phyloP scores from a whole-genome alignment of 2,797 vertebrate species.

The Loris lydekkerianus region DNA sequence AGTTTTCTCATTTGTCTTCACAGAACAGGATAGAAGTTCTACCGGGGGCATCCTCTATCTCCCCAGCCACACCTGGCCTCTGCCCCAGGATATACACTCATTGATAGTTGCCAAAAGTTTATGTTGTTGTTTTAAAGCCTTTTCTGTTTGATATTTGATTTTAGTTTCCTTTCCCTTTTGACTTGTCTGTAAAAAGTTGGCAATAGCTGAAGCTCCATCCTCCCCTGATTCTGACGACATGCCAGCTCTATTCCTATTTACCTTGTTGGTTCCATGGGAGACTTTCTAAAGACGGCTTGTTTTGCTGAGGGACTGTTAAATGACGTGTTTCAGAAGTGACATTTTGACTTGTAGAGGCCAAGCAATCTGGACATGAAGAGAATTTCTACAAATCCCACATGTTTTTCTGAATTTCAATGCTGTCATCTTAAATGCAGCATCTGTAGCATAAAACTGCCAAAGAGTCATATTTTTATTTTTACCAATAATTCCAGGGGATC shows the following conservation, averaged over 20 bases:
- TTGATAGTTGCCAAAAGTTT: background rate
- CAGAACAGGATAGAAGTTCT: background rate
- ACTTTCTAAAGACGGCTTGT: constrained; percentile 79
- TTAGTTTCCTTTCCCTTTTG: background rate
- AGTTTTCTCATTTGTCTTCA: background rate
- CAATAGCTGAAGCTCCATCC: background rate
- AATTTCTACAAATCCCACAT: constrained; percentile 88
- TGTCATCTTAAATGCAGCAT: constrained; percentile 89
- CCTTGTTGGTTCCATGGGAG: background rate
- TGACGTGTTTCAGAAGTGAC: constrained; percentile 87
- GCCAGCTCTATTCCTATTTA: constrained; percentile 49
- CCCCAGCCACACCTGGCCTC: no score
- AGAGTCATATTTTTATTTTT: constrained; percentile 89
- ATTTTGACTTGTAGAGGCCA: constrained; percentile 87
- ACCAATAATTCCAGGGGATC: constrained; percentile 86
- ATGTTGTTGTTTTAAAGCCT: constrained; percentile 29
- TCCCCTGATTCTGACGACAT: background rate
- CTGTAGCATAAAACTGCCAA: constrained; percentile 88
- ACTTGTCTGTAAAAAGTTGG: constrained; percentile 43
- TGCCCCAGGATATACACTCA: background rate
- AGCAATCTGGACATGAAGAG: constrained; percentile 88
- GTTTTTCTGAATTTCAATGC: constrained; percentile 87
- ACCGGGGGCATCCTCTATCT: background rate
- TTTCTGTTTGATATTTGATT: background rate
- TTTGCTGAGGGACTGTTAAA: constrained; percentile 85